Conservation (phyloP, 2,113 vertebrate species). For the Astur gentilis region DNA sequence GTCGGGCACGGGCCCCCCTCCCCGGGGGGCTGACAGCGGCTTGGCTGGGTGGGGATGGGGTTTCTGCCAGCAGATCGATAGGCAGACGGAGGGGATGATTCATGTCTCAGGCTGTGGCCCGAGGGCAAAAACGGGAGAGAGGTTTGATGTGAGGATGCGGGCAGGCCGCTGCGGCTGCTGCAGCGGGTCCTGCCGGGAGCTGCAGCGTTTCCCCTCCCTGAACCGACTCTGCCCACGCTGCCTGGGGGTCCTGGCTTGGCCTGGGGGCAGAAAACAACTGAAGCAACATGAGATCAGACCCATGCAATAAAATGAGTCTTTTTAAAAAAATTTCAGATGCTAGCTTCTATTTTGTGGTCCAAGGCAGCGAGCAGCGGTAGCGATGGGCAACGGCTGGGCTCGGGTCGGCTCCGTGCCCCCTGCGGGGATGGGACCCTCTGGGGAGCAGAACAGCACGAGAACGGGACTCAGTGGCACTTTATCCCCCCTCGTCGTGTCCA, state of each 20-base stretch:
- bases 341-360: neutral
- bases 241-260: neutral
- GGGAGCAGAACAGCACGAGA: neutral
- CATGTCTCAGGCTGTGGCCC: constrained; percentile 33
- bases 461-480: neutral
- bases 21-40: rapidly evolving
- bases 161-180: neutral
- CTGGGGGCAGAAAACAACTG: neutral
- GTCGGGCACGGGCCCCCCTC: rapidly evolving
- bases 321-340: rapidly evolving
- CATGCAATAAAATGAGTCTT: neutral
- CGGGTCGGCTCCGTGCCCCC: rapidly evolving
- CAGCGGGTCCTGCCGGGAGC: neutral
- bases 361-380: rapidly evolving
- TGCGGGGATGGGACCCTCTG: neutral
- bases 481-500: rapidly evolving
- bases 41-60: neutral
- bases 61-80: neutral
- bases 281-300: neutral
- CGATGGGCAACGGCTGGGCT: neutral
- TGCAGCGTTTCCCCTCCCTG: neutral
- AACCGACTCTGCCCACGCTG: neutral
- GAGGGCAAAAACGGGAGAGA: neutral
- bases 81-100: neutral
- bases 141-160: constrained; percentile 36